These are phyloP conservation scores for Ormyrus thymus DNA, from an alignment of 2,888 invertebrate genomes.

Conservation along the genomic window DNA sequence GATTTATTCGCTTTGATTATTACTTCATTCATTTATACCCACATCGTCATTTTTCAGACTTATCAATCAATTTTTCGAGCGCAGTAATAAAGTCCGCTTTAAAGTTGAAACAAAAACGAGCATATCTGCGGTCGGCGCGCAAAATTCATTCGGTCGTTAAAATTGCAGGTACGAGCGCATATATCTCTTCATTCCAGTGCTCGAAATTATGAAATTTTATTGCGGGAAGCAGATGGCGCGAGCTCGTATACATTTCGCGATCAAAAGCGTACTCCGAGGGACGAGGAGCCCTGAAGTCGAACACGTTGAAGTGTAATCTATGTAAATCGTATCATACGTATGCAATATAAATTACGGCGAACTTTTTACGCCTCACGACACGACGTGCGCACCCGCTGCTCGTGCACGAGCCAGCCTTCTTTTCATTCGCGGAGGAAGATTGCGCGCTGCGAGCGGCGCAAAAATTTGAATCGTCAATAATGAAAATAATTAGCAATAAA, in stretches of 20 bases:
- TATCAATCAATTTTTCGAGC: not conserved
- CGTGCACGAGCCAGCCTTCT: too few species aligned
- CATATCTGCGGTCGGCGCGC: too few species aligned
- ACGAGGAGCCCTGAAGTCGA: not conserved
- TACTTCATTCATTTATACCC: not conserved
- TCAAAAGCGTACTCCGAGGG: not conserved
- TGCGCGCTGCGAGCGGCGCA: too few species aligned
- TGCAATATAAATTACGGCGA: not conserved
- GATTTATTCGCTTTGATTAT: conserved; percentile 17
- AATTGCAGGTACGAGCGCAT: too few species aligned
- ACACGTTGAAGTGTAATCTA: conserved; percentile 21
- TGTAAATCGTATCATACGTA: conserved; percentile 13
- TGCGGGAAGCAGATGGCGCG: conserved; percentile 2
- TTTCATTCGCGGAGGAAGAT: too few species aligned
- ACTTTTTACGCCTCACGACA: not conserved
- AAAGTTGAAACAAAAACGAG: too few species aligned
- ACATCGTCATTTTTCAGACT: not conserved
- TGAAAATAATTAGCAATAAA: too few species aligned
- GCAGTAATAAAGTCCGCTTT: not conserved
- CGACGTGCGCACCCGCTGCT: too few species aligned
- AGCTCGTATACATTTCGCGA: not conserved
- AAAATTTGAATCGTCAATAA: too few species aligned
- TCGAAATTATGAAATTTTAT: conserved; percentile 14
- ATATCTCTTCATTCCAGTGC: not conserved
- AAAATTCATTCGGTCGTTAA: too few species aligned